A percentile compares a stretch with the other conserved stretches of the same genome.
Evolutionary conservation across 2,888 invertebrate species (phyloP).

Genomic region (Trichogramma evanescens): DNA sequence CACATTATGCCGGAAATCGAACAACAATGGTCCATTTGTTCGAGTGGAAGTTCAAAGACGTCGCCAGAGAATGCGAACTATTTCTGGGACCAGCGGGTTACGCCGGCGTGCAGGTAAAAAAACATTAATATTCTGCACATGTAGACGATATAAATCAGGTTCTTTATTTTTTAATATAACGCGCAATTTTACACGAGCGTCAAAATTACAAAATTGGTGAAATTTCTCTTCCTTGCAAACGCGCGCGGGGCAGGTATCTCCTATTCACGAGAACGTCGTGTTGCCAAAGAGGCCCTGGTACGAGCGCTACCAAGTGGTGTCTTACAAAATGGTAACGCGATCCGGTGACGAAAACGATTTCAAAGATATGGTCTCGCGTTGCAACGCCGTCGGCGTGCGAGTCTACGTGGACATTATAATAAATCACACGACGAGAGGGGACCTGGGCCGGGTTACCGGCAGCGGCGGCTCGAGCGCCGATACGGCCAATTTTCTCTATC

Average conservation of each 20-base stretch:
- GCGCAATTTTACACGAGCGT: too few relatives aligned
- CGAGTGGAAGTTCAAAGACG: slow-evolving; percentile 78
- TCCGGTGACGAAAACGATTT: slow-evolving; percentile 70
- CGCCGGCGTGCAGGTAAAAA: slow-evolving; percentile 63
- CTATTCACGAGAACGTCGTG: slow-evolving; percentile 54
- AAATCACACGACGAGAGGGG: slow-evolving; percentile 65
- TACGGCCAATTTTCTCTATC: slow-evolving; percentile 44
- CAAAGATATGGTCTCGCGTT: slow-evolving; percentile 59
- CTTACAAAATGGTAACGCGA: slow-evolving; percentile 65
- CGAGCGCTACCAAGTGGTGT: slow-evolving; percentile 73
- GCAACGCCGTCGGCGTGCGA: slow-evolving; percentile 37
- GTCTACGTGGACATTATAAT: slow-evolving; percentile 68
- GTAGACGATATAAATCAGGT: too few relatives aligned
- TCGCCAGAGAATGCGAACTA: slow-evolving; percentile 71
- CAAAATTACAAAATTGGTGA: too few relatives aligned
- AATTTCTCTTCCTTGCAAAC: too few relatives aligned
- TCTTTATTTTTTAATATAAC: too few relatives aligned
- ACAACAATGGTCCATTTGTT: slow-evolving; percentile 68
- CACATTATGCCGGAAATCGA: slow-evolving; percentile 53
- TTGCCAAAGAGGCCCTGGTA: slow-evolving; percentile 32
- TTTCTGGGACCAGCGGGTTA: slow-evolving; percentile 69
- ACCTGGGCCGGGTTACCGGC: slow-evolving; percentile 49
- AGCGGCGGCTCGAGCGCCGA: slow-evolving; percentile 55
- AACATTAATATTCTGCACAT: too few relatives aligned
- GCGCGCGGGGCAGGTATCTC: slow-evolving; percentile 48